Conservation (phyloP, 2,797 vertebrate genomes). For the Tolypeutes matacus region DNA sequence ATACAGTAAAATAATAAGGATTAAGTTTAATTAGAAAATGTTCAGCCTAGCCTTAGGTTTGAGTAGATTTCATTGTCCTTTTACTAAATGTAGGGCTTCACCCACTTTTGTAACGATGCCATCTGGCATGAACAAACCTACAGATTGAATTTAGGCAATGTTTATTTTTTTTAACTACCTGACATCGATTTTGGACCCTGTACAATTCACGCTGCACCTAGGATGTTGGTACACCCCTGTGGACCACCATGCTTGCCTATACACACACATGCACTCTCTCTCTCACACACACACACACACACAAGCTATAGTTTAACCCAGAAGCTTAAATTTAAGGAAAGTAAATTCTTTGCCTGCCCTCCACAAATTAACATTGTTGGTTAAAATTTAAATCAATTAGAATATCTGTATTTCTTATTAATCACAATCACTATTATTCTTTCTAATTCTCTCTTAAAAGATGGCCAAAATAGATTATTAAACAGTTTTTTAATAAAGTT, state of each 20-base stretch:
- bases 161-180: not conserved
- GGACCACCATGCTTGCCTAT: not conserved
- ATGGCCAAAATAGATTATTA: not conserved
- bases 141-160: not conserved
- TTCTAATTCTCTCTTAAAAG: constrained; percentile 39
- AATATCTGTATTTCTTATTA: not conserved
- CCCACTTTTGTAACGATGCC: not conserved
- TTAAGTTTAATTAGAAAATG: not conserved
- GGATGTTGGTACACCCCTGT: not conserved
- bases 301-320: not conserved
- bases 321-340: not conserved
- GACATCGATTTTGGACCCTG: not conserved
- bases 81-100: not conserved
- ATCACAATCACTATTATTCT: not conserved
- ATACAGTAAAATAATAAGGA: constrained; percentile 34
- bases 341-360: not conserved
- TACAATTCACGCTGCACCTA: not conserved
- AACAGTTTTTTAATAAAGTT: constrained; percentile 39
- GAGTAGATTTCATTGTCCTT: not conserved
- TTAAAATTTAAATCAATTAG: not conserved
- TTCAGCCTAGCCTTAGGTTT: not conserved
- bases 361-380: not conserved
- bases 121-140: not conserved
- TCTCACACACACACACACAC: not conserved
- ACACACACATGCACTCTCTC: not conserved